Percentiles rank a stretch among this genome's conserved stretches.
Evolutionary conservation across 2,113 vertebrate species (phyloP).

Genomic region (Dasyurus viverrinus): DNA sequence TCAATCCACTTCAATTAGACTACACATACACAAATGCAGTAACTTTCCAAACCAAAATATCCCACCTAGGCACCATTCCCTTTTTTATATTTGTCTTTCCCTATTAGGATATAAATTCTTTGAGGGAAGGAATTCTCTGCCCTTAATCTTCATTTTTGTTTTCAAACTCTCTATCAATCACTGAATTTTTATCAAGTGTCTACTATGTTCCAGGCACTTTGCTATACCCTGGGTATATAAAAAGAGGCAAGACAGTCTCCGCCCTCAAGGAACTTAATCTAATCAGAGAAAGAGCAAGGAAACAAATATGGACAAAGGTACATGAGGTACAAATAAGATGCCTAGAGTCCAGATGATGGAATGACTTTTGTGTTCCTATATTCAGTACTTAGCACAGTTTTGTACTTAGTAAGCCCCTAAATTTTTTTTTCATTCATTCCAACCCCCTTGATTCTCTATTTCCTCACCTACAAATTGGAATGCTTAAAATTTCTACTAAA

Average conservation of each 20-base stretch:
- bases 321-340: neutral
- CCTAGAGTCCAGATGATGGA: neutral
- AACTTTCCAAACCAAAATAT: neutral
- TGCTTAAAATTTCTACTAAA: neutral
- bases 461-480: neutral
- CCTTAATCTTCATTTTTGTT: neutral
- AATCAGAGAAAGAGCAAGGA: neutral
- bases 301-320: neutral
- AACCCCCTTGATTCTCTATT: neutral
- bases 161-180: neutral
- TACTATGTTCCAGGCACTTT: neutral
- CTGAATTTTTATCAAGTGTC: neutral
- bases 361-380: neutral
- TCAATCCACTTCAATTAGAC: neutral
- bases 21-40: neutral
- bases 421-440: neutral
- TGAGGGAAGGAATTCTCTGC: neutral
- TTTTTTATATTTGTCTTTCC: neutral
- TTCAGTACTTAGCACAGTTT: neutral
- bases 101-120: neutral
- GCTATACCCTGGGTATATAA: neutral
- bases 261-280: neutral
- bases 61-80: neutral
- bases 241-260: neutral
- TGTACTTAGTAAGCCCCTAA: neutral